Evolutionary conservation across 1,140 invertebrate species (phyloP).

Genomic region (Apolygus lucorum): DNA sequence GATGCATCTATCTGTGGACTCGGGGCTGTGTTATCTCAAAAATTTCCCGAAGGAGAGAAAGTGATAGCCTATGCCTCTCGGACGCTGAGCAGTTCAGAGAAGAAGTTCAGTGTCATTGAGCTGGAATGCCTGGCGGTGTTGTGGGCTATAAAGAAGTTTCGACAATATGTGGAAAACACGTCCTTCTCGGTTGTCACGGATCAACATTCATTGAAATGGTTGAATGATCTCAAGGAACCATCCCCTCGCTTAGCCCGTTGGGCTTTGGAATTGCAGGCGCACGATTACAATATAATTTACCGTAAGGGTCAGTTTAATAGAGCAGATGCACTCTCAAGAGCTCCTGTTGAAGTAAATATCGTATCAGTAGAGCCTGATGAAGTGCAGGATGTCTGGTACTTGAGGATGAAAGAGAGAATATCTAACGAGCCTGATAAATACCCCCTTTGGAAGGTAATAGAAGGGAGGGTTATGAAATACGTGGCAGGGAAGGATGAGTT

Average conservation of each 20-base stretch:
- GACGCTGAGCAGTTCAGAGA: constrained; percentile 39
- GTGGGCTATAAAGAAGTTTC: constrained; percentile 41
- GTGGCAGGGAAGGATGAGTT: too few species aligned
- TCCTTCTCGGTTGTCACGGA: constrained; percentile 44
- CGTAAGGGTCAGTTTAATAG: too few species aligned
- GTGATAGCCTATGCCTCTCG: constrained; percentile 40
- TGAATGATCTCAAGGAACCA: constrained; percentile 46
- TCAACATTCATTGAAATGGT: too few species aligned
- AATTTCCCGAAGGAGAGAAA: constrained; percentile 27
- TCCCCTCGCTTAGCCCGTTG: neutral
- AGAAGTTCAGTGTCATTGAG: constrained; percentile 41
- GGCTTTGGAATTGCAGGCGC: neutral
- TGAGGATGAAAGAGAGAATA: too few species aligned
- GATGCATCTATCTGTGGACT: constrained; percentile 36
- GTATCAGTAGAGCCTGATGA: too few species aligned
- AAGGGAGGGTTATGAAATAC: too few species aligned
- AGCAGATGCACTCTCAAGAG: too few species aligned
- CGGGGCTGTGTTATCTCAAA: constrained; percentile 36
- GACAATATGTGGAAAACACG: constrained; percentile 42
- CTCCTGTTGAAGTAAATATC: too few species aligned
- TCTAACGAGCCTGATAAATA: too few species aligned
- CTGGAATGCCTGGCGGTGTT: constrained; percentile 40
- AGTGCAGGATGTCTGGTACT: too few species aligned
- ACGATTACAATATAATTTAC: constrained; percentile 26
- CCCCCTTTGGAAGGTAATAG: too few species aligned